These are phyloP conservation scores for Trinectes maculatus DNA, from an alignment of 2,113 vertebrate species.

Conservation along the genomic window DNA sequence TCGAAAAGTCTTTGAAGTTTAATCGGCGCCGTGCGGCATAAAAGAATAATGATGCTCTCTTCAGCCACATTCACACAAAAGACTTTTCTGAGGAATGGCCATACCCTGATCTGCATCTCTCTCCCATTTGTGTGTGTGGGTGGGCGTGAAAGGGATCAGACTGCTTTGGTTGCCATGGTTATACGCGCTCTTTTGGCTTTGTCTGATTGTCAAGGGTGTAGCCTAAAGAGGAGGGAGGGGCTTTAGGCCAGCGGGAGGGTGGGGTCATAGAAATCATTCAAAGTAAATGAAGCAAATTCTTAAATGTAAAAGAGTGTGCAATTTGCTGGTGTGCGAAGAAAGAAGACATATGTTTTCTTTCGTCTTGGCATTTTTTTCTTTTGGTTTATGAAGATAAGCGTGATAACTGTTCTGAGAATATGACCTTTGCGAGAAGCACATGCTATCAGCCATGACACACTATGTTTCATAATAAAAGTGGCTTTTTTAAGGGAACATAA, in stretches of 20 bases:
- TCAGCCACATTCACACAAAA: conserved; percentile 62
- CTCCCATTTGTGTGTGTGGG: conserved; percentile 33
- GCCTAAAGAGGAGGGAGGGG: neutral
- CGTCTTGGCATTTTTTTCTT: neutral
- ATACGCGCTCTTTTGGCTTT: conserved; percentile 63
- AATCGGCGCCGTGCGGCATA: conserved; percentile 46
- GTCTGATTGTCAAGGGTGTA: conserved; percentile 55
- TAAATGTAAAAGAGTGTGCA: neutral
- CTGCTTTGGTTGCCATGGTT: conserved; percentile 70
- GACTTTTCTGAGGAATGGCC: conserved; percentile 44
- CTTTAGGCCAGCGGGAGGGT: neutral
- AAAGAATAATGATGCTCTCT: conserved; percentile 78
- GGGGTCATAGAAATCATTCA: neutral
- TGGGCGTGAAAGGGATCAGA: conserved; percentile 58
- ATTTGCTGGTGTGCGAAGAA: neutral
- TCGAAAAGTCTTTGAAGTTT: conserved; percentile 59
- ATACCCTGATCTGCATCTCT: conserved; percentile 38
- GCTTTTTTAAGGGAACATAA: neutral
- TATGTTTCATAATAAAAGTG: conserved; percentile 2
- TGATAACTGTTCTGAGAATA: neutral
- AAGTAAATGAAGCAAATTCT: neutral
- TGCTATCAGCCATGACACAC: neutral
- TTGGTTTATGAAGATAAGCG: neutral
- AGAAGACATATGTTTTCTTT: neutral
- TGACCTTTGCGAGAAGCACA: conserved; percentile 27